Base-by-base conservation (phyloP, 2,888 invertebrate species). In the Exephanes ischioxanthus region DNA sequence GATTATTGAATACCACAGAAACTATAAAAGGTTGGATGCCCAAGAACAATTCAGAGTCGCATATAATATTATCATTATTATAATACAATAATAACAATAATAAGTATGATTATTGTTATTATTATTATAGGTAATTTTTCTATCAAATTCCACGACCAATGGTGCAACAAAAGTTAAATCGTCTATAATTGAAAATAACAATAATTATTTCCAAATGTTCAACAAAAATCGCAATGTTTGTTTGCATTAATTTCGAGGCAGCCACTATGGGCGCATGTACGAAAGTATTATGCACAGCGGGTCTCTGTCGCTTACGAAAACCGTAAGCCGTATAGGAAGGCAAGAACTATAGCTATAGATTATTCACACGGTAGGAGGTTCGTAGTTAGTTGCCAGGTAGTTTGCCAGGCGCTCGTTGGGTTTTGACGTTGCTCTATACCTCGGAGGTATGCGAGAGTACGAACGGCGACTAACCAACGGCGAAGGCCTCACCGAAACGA, bases 371-470 rank as follows among this genome's bases (percentile, higher is more conserved):
- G 61, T 30, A 30, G 30, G 61, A 33, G 61, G 61, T 53, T 63
- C 16, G 48, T 61, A 45, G 51, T 26, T 76, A 76, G 66, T 66
- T 76, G 76, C 61, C 30, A 53, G 37, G 45, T 45, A 45, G 45
- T 45, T 58, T 58, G 58, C 58, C 26, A 26, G 58, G 51, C 66
- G 53, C 41, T 76, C 22, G 48, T 75, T 63, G 61, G 66, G 19
- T 58, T 41, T 30, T 26, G 33, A 22, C 55, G 68, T 26, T 58
- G 48, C 48, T 61, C 26, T 26, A 30, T 45, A 26, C 48, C 19
- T 68, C 14, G 61, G 48, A 63, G 81, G 70, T 70, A 76, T 70
- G 70, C 63, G 63, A 61, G 41, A 58, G 68, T 3, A 9, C 81
- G 33, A 81, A 66, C 67, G 19, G 55, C 75, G 55, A 63, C 37